phyloP scores from a whole-genome alignment of 2,797 vertebrate species.

The Ptychobarbus kaznakovi region DNA sequence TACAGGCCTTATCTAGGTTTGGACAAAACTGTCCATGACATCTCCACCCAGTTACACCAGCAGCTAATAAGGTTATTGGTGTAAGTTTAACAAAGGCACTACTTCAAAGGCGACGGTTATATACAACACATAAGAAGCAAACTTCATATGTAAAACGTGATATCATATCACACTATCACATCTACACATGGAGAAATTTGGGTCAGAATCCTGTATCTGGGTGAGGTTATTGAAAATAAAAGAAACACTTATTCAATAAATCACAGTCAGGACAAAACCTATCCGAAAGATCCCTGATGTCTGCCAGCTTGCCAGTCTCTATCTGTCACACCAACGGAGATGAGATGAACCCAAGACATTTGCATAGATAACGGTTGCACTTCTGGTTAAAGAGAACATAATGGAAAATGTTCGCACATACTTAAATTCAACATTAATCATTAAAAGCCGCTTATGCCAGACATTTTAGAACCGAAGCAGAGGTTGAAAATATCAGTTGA shows the following conservation, averaged over 20 bases:
- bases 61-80: not conserved
- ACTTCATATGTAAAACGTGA: not conserved
- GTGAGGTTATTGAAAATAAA: slow-evolving; percentile 3
- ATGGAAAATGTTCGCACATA: slow-evolving; percentile 37
- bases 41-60: slow-evolving; percentile 9
- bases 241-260: not conserved
- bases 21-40: not conserved
- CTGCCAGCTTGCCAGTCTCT: not conserved
- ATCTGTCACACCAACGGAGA: slow-evolving; percentile 1
- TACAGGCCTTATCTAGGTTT: not conserved
- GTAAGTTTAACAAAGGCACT: not conserved
- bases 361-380: slow-evolving; percentile 51
- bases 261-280: not conserved
- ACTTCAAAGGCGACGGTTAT: not conserved
- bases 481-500: slow-evolving; percentile 2
- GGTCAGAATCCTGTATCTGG: not conserved
- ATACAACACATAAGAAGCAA: not conserved
- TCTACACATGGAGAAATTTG: not conserved
- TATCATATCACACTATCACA: not conserved
- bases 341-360: slow-evolving; percentile 24
- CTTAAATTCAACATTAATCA: not conserved
- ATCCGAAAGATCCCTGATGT: not conserved
- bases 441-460: not conserved
- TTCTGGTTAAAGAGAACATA: slow-evolving; percentile 37
- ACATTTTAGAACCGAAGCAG: not conserved